A percentile compares a stretch with the other conserved stretches of the same genome.
phyloP scores from a whole-genome alignment of 2,113 vertebrate species.

The Gymnorhina tibicen region DNA sequence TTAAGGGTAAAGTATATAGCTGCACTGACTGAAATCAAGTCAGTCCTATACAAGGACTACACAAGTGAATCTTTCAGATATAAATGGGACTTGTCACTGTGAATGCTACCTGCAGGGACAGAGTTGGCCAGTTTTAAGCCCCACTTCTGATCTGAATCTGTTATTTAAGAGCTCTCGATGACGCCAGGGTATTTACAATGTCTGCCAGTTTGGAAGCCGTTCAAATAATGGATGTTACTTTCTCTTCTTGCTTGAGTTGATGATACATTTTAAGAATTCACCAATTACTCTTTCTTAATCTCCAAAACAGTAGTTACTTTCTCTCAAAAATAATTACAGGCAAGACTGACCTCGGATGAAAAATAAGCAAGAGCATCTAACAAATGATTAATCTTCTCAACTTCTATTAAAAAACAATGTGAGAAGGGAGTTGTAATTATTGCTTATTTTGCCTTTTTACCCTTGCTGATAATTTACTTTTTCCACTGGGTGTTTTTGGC shows the following conservation, averaged over 20 bases:
- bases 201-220: not conserved
- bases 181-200: not conserved
- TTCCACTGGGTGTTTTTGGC: not conserved
- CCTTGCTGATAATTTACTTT: not conserved
- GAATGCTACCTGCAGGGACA: not conserved
- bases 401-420: not conserved
- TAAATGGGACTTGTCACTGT: not conserved
- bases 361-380: not conserved
- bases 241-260: not conserved
- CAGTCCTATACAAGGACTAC: not conserved
- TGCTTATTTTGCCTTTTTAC: not conserved
- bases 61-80: not conserved
- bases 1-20: not conserved
- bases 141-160: not conserved
- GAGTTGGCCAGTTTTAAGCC: not conserved
- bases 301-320: constrained; percentile 1
- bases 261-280: constrained; percentile 4
- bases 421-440: not conserved
- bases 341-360: constrained; percentile 20
- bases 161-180: not conserved
- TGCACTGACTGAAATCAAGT: not conserved
- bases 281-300: not conserved
- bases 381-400: not conserved
- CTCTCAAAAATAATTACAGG: constrained; percentile 39
- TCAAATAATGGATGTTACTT: not conserved